Evolutionary conservation across 2,113 vertebrate species (phyloP).

Genomic region (Platysternon megacephalum): DNA sequence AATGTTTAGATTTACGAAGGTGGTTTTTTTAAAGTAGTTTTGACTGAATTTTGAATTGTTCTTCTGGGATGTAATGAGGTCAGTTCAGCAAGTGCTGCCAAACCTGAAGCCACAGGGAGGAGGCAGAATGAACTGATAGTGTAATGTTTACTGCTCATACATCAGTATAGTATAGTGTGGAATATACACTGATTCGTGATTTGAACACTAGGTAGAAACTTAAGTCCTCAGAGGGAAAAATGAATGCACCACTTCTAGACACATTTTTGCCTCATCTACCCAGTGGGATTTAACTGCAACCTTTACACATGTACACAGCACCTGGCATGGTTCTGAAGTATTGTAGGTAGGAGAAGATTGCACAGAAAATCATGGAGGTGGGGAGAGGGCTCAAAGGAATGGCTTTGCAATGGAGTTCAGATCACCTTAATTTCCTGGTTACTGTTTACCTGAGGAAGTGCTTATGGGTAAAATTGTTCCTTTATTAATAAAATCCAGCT

Average conservation of each 20-base stretch:
- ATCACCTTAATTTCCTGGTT: background rate
- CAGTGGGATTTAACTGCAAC: background rate
- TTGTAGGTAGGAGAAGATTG: background rate
- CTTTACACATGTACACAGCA: background rate
- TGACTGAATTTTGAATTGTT: background rate
- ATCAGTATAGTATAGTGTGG: background rate
- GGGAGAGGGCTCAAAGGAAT: background rate
- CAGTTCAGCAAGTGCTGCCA: background rate
- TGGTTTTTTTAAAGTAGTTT: background rate
- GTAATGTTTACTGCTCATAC: background rate
- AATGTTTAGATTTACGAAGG: background rate
- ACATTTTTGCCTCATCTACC: background rate
- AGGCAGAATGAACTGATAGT: background rate
- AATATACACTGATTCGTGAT: background rate
- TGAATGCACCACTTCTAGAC: background rate
- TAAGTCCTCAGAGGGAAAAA: background rate
- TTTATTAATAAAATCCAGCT: background rate
- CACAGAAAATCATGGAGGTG: background rate
- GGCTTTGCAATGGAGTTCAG: background rate
- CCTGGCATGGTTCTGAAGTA: background rate
- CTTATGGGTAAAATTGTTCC: background rate
- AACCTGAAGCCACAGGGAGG: background rate
- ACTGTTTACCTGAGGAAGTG: background rate
- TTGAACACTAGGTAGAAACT: background rate
- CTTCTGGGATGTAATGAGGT: background rate